Conservation (phyloP, 2,113 vertebrate genomes). For the Indri indri region DNA sequence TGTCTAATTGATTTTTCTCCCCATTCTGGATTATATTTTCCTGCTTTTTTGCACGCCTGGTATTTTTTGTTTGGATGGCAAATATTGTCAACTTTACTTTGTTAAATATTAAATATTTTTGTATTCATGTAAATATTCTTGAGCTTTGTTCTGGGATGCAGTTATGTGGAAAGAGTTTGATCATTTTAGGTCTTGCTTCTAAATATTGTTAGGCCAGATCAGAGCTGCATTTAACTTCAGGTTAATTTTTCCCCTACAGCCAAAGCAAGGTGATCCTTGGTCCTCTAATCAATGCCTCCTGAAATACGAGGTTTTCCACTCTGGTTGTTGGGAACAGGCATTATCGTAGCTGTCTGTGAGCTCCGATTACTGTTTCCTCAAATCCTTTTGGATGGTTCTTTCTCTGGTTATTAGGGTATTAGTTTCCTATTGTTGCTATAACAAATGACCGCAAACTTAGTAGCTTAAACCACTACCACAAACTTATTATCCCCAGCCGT, state of each 20-base stretch:
- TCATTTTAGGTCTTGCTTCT: constrained; percentile 4
- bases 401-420: background rate
- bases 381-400: background rate
- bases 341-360: background rate
- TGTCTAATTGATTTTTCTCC: background rate
- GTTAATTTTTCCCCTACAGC: background rate
- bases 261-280: background rate
- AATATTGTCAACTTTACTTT: background rate
- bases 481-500: background rate
- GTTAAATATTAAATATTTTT: background rate
- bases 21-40: background rate
- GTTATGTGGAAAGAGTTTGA: background rate
- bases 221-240: background rate
- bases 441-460: background rate
- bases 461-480: background rate
- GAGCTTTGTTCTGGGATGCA: background rate
- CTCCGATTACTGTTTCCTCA: background rate
- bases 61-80: constrained; percentile 2
- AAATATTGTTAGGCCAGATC: background rate
- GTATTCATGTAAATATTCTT: constrained; percentile 12
- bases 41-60: background rate
- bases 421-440: background rate
- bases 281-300: background rate
- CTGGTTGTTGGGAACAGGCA: background rate
- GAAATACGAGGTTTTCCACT: background rate